These are phyloP conservation scores for Passer domesticus DNA, from an alignment of 2,113 vertebrate genomes.

Conservation along the genomic window DNA sequence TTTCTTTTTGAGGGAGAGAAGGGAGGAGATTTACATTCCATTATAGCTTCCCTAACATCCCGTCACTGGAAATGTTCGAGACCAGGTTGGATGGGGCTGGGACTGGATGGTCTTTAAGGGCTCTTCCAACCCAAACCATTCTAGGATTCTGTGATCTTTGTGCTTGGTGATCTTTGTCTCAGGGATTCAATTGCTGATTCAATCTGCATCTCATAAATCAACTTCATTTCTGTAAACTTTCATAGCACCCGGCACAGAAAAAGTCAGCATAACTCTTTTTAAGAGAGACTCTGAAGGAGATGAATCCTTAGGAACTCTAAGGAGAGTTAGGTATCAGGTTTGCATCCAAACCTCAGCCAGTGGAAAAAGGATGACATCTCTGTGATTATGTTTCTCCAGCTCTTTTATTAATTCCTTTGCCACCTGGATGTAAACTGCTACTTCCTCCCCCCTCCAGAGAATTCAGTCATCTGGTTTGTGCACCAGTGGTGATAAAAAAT, in stretches of 20 bases:
- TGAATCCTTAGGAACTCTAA: not conserved
- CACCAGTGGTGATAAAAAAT: not conserved
- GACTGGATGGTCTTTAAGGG: not conserved
- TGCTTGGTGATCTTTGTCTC: not conserved
- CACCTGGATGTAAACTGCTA: constrained; percentile 20
- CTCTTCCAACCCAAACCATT: not conserved
- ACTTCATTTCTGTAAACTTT: not conserved
- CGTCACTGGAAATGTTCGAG: not conserved
- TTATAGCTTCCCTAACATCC: not conserved
- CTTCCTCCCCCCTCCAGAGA: not conserved
- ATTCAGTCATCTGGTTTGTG: not conserved
- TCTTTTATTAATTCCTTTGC: constrained; percentile 31
- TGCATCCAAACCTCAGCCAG: constrained; percentile 21
- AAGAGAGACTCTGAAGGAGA: not conserved
- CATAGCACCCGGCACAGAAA: not conserved
- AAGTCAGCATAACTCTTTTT: not conserved
- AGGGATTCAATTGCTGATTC: not conserved
- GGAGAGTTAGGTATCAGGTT: not conserved
- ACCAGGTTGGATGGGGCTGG: not conserved
- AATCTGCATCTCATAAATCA: not conserved
- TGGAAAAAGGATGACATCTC: constrained; percentile 25
- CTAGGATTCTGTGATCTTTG: not conserved
- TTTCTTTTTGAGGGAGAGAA: not conserved
- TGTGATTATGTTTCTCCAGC: not conserved
- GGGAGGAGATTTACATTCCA: not conserved